Conservation (phyloP, 2,113 vertebrate species). For the Micronycteris hirsuta region DNA sequence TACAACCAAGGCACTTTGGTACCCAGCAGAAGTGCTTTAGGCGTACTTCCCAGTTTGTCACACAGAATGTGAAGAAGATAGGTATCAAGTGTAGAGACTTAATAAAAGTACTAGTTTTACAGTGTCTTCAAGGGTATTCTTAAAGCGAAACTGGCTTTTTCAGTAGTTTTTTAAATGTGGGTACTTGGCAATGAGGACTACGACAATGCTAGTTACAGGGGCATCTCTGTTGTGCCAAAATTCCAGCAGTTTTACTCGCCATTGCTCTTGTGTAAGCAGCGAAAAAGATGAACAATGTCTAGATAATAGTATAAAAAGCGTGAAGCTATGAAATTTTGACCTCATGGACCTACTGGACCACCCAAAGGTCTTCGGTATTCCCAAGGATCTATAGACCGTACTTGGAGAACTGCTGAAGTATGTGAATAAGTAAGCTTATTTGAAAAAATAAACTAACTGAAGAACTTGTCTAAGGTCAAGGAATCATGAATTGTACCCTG, state of each 20-base stretch:
- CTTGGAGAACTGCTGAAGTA: background rate
- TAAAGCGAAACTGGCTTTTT: background rate
- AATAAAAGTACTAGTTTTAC: background rate
- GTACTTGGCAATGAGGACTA: background rate
- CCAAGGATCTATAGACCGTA: background rate
- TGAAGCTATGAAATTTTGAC: background rate
- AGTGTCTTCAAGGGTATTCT: background rate
- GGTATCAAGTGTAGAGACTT: background rate
- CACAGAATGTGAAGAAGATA: background rate
- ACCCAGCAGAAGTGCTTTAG: background rate
- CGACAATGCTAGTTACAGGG: accelerated
- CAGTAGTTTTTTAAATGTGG: background rate
- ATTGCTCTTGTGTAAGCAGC: background rate
- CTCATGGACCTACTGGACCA: background rate
- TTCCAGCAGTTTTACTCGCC: too few species aligned
- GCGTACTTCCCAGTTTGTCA: background rate
- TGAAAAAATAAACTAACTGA: background rate
- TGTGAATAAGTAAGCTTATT: background rate
- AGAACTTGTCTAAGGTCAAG: background rate
- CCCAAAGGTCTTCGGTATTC: background rate
- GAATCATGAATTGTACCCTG: background rate
- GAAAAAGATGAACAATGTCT: background rate
- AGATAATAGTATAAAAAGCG: background rate
- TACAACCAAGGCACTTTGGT: accelerated
- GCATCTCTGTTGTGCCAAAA: background rate